phyloP scores from a whole-genome alignment of 2,888 invertebrate genomes.

The Hypsopygia costalis region DNA sequence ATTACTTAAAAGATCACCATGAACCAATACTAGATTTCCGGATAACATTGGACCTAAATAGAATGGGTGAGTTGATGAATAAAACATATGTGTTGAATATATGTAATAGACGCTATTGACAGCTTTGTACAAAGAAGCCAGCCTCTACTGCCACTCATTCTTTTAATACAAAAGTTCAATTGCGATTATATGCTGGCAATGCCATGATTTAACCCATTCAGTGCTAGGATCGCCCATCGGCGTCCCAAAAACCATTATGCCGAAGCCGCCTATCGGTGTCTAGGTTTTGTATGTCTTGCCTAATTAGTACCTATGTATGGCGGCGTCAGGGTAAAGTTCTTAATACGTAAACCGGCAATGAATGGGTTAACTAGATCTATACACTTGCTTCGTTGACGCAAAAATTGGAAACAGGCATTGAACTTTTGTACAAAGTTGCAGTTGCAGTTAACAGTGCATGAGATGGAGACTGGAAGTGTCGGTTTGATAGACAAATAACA shows the following conservation, averaged over 20 bases:
- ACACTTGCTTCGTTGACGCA: no score
- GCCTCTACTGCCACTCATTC: conserved; percentile 48
- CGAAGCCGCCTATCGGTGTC: no score
- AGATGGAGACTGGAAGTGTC: not conserved
- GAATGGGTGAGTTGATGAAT: conserved; percentile 52
- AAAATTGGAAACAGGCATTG: conserved; percentile 40
- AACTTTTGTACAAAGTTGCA: conserved; percentile 74
- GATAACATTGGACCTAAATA: conserved; percentile 26
- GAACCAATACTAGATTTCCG: conserved; percentile 20
- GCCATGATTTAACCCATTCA: no score
- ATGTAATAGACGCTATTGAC: conserved; percentile 47
- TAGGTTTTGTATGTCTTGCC: no score
- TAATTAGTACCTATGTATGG: no score
- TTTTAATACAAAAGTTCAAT: conserved; percentile 60
- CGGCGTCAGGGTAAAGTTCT: no score
- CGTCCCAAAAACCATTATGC: no score
- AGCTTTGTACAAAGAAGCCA: conserved; percentile 71
- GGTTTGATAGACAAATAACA: not conserved
- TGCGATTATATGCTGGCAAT: conserved; percentile 16
- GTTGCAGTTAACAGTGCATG: conserved; percentile 19
- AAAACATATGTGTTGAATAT: not conserved
- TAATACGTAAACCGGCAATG: no score
- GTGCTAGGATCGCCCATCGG: no score
- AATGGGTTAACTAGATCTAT: no score
- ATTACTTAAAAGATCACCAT: no score